Conservation (phyloP, 2,113 vertebrate species). For the Amphilophus citrinellus region DNA sequence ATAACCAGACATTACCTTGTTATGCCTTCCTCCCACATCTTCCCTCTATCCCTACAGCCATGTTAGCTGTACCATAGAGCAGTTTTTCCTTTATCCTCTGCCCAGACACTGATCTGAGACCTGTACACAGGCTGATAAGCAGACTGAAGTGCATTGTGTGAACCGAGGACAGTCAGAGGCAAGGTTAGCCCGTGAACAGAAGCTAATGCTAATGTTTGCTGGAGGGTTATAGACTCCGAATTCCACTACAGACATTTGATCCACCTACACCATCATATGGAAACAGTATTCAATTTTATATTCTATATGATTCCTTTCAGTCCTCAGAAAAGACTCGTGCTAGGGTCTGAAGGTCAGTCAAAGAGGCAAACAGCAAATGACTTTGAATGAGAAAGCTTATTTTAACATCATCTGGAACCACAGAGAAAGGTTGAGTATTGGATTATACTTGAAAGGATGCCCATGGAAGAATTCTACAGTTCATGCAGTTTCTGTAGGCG, state of each 20-base stretch:
- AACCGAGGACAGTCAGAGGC: conserved; percentile 17
- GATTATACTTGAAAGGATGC: background rate
- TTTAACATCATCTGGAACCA: conserved; percentile 1
- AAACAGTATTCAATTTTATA: conserved; percentile 12
- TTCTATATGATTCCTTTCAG: conserved; percentile 2
- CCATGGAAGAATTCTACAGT: background rate
- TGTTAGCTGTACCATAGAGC: conserved; percentile 30
- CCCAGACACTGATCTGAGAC: conserved; percentile 50
- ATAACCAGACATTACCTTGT: background rate
- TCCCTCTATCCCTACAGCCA: conserved; percentile 15
- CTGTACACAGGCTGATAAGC: conserved; percentile 50
- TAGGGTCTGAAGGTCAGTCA: background rate
- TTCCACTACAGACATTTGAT: conserved; percentile 29
- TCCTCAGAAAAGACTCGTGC: background rate
- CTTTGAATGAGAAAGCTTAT: background rate
- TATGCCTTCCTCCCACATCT: background rate
- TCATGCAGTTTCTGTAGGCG: background rate
- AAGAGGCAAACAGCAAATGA: background rate
- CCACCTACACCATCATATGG: conserved; percentile 14
- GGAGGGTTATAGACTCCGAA: conserved; percentile 33
- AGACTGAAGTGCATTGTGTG: background rate
- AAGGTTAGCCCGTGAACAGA: conserved; percentile 18
- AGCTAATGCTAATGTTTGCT: conserved; percentile 19
- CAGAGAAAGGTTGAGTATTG: background rate
- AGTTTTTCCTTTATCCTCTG: conserved; percentile 21